phyloP scores from a whole-genome alignment of 1,140 invertebrate species.

The Bombus confusus region DNA sequence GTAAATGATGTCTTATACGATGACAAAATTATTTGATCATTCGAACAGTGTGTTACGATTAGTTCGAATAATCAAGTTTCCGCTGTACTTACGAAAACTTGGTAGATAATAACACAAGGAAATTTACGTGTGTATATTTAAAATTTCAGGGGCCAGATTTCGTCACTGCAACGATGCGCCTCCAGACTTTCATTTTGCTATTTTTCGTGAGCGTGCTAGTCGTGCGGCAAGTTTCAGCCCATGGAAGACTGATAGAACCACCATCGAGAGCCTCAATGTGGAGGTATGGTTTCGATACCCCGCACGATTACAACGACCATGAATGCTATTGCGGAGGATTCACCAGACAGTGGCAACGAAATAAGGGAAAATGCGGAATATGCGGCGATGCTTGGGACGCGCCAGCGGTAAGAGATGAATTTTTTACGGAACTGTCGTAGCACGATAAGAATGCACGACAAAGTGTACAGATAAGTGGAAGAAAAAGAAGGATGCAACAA shows the following conservation, averaged over 20 bases:
- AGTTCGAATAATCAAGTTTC: not conserved
- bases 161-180: constrained; percentile 40
- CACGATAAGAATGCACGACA: too few species aligned
- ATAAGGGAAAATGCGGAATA: constrained; percentile 92
- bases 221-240: constrained; percentile 75
- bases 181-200: constrained; percentile 10
- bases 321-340: constrained; percentile 95
- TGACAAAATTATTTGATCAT: not conserved
- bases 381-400: constrained; percentile 93
- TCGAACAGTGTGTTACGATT: not conserved
- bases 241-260: constrained; percentile 92
- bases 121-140: not conserved
- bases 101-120: not conserved
- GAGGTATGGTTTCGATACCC: constrained; percentile 86
- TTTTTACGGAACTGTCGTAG: not conserved
- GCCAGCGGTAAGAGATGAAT: constrained; percentile 75
- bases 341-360: constrained; percentile 87
- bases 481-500: not conserved
- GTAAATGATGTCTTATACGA: not conserved
- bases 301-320: constrained; percentile 92
- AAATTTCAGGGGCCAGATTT: constrained; percentile 41
- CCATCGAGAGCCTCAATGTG: constrained; percentile 92
- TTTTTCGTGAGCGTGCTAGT: constrained; percentile 56
- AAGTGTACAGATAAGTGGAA: too few species aligned
- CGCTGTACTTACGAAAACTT: not conserved